phyloP scores from a whole-genome alignment of 2,113 vertebrate genomes.

The human region GRCh38 chr18:75271001-75271500 shows the following conservation, averaged over 20 bases:
- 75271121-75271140: neutral
- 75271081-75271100: neutral
- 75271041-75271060: neutral
- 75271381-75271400: conserved; percentile 30
- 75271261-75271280: neutral
- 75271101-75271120: neutral
- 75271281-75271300: rapidly evolving
- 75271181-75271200: neutral
- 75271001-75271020: neutral
- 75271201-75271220: neutral
- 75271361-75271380: rapidly evolving
- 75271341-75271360: neutral
- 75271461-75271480: conserved; percentile 80
- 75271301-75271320: neutral
- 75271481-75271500: conserved; percentile 85
- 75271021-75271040: neutral
- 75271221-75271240: conserved; percentile 47
- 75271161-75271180: neutral
- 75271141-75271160: neutral
- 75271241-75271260: neutral
- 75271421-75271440: conserved; percentile 78
- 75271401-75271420: conserved; percentile 63
- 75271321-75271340: neutral
- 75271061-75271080: conserved; percentile 56
- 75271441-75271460: conserved; percentile 80